Evolutionary conservation across 92 coral and sea anemone genomes (phyloP).

Genomic region (Phymanthus crucifer): DNA sequence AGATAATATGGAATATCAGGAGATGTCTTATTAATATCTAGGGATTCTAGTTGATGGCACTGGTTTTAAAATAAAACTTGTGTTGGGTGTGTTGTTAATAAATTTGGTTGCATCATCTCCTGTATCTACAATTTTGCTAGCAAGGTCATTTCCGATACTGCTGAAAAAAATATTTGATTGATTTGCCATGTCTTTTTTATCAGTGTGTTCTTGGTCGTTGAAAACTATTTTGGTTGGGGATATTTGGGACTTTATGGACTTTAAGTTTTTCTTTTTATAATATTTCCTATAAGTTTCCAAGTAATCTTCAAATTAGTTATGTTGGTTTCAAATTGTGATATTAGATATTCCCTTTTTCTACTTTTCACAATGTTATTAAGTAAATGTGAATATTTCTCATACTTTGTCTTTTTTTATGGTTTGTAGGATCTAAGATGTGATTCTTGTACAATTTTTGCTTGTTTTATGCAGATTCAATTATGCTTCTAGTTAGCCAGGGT

Average conservation of each 20-base stretch:
- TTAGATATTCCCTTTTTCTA: not conserved
- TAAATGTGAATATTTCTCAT: not conserved
- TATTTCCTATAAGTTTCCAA: not conserved
- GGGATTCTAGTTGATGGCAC: constrained; percentile 20
- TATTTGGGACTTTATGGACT: constrained; percentile 4
- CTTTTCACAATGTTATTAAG: not conserved
- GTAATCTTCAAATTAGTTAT: not conserved
- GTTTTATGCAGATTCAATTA: constrained; percentile 12
- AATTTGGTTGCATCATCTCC: not conserved
- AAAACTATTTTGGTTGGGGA: not conserved
- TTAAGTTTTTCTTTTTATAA: constrained; percentile 6
- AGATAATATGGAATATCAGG: constrained; percentile 25
- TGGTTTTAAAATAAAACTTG: not conserved
- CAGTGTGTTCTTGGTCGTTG: not conserved
- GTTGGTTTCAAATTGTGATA: constrained; percentile 5
- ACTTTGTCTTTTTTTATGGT: not conserved
- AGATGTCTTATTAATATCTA: constrained; percentile 40
- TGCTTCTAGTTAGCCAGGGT: constrained; percentile 31
- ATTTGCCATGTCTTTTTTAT: not conserved
- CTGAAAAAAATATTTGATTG: constrained; percentile 3
- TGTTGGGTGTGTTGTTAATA: not conserved
- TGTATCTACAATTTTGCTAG: not conserved
- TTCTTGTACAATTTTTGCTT: constrained; percentile 15
- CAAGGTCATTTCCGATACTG: not conserved
- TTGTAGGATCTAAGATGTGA: not conserved